phyloP scores from a whole-genome alignment of 2,113 vertebrate genomes.

The Entomyzon cyanotis region DNA sequence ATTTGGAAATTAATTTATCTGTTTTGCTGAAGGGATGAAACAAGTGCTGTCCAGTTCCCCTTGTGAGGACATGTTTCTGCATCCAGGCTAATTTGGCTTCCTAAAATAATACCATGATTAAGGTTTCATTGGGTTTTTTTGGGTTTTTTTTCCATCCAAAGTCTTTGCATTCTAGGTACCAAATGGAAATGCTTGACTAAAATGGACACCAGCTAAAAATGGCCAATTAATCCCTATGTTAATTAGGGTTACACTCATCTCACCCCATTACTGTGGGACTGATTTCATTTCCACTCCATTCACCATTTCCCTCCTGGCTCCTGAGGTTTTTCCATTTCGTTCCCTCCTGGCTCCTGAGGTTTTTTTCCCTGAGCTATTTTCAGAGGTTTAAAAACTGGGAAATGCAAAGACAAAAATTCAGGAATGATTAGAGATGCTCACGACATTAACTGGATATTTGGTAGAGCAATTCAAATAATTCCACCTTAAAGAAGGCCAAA shows the following conservation, averaged over 20 bases:
- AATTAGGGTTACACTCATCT: background rate
- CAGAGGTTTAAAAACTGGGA: background rate
- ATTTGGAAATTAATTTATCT: background rate
- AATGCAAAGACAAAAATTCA: background rate
- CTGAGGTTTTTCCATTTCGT: too few species aligned
- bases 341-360: background rate
- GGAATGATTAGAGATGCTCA: background rate
- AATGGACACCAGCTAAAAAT: background rate
- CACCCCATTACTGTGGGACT: background rate
- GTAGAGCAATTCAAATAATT: background rate
- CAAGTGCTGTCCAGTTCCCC: background rate
- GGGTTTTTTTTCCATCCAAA: too few species aligned
- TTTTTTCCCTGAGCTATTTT: background rate
- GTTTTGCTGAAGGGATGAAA: background rate
- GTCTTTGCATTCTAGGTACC: background rate
- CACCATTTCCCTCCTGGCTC: background rate
- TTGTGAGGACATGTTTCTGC: background rate
- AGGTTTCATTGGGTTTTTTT: background rate
- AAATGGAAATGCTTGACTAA: background rate
- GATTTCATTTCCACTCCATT: background rate
- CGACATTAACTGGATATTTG: background rate
- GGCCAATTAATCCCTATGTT: background rate
- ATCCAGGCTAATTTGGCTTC: background rate
- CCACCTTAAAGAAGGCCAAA: background rate
- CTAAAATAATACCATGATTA: background rate